Evolutionary conservation across 1,140 invertebrate species (phyloP).

Genomic region (Nasonia longicornis): DNA sequence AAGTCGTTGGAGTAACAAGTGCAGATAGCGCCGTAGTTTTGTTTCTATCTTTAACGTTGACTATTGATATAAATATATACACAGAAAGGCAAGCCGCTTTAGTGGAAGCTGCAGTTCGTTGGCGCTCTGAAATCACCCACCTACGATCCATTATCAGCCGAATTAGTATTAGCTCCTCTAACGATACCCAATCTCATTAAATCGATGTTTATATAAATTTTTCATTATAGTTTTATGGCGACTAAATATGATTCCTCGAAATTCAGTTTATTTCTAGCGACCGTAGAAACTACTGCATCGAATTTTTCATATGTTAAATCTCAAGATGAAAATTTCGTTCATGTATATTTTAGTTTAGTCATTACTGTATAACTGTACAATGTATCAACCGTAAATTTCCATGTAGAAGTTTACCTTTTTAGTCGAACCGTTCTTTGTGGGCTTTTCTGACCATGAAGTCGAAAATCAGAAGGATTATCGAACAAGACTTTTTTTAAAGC

Average conservation of each 20-base stretch:
- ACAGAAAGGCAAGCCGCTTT: constrained; percentile 44
- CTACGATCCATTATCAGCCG: constrained; percentile 17
- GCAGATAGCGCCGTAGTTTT: constrained; percentile 45
- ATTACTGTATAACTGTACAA: constrained; percentile 19
- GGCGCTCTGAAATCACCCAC: constrained; percentile 30
- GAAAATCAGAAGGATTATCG: constrained; percentile 38
- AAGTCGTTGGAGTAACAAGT: constrained; percentile 45
- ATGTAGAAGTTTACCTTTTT: constrained; percentile 34
- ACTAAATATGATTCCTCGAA: constrained; percentile 20
- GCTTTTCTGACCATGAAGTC: background rate
- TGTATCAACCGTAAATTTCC: constrained; percentile 16
- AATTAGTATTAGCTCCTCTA: constrained; percentile 23
- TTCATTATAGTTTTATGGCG: constrained; percentile 34
- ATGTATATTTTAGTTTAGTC: constrained; percentile 38
- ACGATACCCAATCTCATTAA: constrained; percentile 10
- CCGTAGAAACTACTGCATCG: constrained; percentile 39
- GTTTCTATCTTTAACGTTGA: constrained; percentile 37
- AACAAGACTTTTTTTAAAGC: constrained; percentile 27
- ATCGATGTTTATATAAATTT: constrained; percentile 25
- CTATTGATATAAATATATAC: constrained; percentile 30
- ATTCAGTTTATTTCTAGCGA: constrained; percentile 25
- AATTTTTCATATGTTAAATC: constrained; percentile 10
- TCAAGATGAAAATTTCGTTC: background rate
- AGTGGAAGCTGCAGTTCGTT: constrained; percentile 46
- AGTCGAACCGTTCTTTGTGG: constrained; percentile 1